Evolutionary conservation across 2,888 invertebrate genomes (phyloP).

Genomic region (Trichopria drosophilae): DNA sequence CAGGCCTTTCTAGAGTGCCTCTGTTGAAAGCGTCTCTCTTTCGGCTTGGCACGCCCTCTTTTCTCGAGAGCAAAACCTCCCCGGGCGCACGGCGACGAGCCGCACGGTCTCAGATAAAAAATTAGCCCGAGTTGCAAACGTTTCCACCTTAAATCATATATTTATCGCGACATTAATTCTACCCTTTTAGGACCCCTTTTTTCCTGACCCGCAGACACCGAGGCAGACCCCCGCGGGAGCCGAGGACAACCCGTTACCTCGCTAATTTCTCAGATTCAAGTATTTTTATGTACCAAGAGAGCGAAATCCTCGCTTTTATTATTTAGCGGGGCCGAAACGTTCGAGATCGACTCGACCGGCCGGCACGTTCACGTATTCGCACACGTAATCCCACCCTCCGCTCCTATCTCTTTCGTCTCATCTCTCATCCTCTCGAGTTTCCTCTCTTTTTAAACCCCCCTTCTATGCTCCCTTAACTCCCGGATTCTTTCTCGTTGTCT

Average conservation of each 20-base stretch:
- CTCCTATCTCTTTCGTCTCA: too few species aligned
- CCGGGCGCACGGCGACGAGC: not conserved
- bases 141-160: slow-evolving; percentile 60
- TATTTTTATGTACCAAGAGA: slow-evolving; percentile 54
- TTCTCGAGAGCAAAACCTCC: too few species aligned
- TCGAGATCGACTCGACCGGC: not conserved
- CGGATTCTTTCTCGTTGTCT: too few species aligned
- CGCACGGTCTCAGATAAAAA: slow-evolving; percentile 56
- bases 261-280: slow-evolving; percentile 60
- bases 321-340: slow-evolving; percentile 50
- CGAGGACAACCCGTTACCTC: slow-evolving; percentile 49
- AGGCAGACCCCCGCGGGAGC: slow-evolving; percentile 24
- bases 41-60: slow-evolving; percentile 6
- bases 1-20: too few species aligned
- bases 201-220: slow-evolving; percentile 42
- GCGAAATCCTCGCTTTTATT: slow-evolving; percentile 58
- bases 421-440: too few species aligned
- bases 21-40: too few species aligned
- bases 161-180: slow-evolving; percentile 60
- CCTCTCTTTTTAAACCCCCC: too few species aligned
- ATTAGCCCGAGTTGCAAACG: slow-evolving; percentile 58
- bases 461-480: too few species aligned
- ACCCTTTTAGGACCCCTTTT: slow-evolving; percentile 57
- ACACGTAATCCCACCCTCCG: not conserved
- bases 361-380: not conserved